phyloP scores from a whole-genome alignment of 2,888 invertebrate genomes.

The Aspidiotus destructor region DNA sequence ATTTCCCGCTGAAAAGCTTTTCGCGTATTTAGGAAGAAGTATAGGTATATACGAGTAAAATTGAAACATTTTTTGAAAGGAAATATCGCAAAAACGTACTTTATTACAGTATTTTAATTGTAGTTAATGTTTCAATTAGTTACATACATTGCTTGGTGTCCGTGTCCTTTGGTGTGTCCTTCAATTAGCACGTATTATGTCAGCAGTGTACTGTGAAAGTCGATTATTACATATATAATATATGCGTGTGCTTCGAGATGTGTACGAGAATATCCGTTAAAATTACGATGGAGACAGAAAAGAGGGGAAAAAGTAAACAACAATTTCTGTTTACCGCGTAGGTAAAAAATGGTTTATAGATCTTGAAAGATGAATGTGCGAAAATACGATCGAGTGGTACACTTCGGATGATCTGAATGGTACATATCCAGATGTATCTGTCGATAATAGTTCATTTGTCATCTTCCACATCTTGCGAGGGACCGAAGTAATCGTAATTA shows the following conservation, averaged over 20 bases:
- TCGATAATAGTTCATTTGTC: too few species aligned
- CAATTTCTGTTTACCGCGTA: not conserved
- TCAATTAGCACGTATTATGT: not conserved
- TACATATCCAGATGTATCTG: too few species aligned
- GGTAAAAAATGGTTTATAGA: not conserved
- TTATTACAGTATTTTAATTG: not conserved
- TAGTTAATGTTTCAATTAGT: slow-evolving; percentile 2
- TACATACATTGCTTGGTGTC: not conserved
- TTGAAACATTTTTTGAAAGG: not conserved
- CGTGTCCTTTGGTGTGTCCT: not conserved
- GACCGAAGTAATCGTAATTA: too few species aligned
- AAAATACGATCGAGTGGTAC: too few species aligned
- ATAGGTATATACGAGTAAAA: too few species aligned
- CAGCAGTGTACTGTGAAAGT: not conserved
- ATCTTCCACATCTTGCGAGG: too few species aligned
- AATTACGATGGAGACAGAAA: not conserved
- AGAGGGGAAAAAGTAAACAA: not conserved
- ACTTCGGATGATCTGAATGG: too few species aligned
- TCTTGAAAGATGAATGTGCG: too few species aligned
- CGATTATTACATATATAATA: not conserved
- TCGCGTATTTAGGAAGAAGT: too few species aligned
- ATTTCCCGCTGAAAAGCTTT: too few species aligned
- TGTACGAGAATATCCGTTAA: not conserved
- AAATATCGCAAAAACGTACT: not conserved
- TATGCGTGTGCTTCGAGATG: slow-evolving; percentile 1